Percentiles rank a stretch among this genome's conserved stretches.
Evolutionary conservation across 2,888 invertebrate genomes (phyloP).

Genomic region (Eurois occulta): DNA sequence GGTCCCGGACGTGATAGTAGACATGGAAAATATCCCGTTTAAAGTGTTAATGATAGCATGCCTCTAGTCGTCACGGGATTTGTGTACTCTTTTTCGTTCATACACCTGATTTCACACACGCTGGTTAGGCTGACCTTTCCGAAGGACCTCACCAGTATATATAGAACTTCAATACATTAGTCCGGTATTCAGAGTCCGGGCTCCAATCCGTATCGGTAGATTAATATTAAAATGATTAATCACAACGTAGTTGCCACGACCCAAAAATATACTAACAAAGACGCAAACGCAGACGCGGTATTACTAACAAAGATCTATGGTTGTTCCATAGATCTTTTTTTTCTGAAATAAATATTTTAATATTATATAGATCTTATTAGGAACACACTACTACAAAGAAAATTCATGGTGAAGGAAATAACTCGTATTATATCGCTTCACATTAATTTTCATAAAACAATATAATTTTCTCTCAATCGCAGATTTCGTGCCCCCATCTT

Average conservation of each 20-base stretch:
- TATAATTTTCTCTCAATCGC: slow-evolving; percentile 35
- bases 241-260: background rate
- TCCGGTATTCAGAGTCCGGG: background rate
- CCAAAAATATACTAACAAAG: no score
- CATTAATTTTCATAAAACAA: slow-evolving; percentile 30
- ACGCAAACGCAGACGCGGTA: no score
- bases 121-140: no score
- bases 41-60: no score
- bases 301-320: no score
- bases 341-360: no score
- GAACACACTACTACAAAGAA: background rate
- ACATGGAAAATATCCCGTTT: no score
- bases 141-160: no score
- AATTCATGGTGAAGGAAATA: slow-evolving; percentile 12
- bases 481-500: slow-evolving; percentile 30
- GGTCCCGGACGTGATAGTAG: no score
- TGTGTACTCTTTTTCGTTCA: background rate
- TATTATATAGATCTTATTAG: background rate
- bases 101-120: no score
- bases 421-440: slow-evolving; percentile 19
- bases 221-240: background rate
- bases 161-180: background rate
- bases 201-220: background rate
- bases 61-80: no score
- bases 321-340: no score